Evolutionary conservation across 2,113 vertebrate genomes (phyloP).

Genomic region (Daphoenositta chrysoptera): DNA sequence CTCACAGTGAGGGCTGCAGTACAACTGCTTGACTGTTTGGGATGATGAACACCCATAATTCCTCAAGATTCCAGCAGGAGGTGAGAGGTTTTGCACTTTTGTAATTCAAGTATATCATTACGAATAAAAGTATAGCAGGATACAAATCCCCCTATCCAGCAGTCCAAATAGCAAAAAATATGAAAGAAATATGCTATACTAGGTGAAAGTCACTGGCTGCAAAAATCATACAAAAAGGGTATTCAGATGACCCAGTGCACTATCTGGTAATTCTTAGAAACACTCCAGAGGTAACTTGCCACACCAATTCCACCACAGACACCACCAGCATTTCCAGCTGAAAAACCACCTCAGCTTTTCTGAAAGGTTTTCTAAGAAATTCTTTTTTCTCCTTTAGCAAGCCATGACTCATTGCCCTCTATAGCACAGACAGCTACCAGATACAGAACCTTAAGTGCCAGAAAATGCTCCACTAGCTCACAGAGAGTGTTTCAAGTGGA

Average conservation of each 20-base stretch:
- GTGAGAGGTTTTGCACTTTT: not conserved
- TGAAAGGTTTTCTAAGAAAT: conserved; percentile 53
- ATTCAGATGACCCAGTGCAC: not conserved
- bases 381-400: not conserved
- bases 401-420: conserved; percentile 28
- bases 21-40: not conserved
- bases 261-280: conserved; percentile 17
- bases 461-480: conserved; percentile 41
- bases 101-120: not conserved
- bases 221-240: not conserved
- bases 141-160: not conserved
- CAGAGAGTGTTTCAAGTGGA: conserved; percentile 29
- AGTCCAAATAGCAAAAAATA: not conserved
- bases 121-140: not conserved
- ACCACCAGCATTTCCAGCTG: not conserved
- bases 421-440: conserved; percentile 49
- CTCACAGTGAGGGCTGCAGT: not conserved
- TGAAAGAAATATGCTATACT: not conserved
- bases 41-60: not conserved
- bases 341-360: not conserved
- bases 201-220: not conserved
- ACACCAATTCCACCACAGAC: conserved; percentile 16
- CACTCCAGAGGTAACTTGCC: not conserved
- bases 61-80: not conserved
- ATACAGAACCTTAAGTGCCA: conserved; percentile 19